These are phyloP conservation scores for Drosophila triauraria DNA, from an alignment of 1,140 invertebrate species.

Conservation along the genomic window DNA sequence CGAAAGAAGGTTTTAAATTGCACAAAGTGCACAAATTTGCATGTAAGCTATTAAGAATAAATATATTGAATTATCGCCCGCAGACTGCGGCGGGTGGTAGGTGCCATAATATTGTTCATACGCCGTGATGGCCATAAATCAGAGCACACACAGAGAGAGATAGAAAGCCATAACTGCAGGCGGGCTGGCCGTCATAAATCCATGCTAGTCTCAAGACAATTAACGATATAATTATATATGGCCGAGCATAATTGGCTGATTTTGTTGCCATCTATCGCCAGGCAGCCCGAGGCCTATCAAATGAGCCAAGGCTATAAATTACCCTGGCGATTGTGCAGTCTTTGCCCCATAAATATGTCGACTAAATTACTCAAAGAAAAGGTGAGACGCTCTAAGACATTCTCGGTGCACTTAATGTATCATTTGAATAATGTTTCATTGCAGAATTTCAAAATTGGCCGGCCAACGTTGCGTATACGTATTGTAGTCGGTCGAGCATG, in stretches of 20 bases:
- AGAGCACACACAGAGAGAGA: constrained; percentile 13
- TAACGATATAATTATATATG: constrained; percentile 61
- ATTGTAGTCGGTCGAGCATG: constrained; percentile 43
- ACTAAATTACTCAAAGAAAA: constrained; percentile 23
- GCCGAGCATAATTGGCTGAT: constrained; percentile 51
- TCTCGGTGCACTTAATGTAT: constrained; percentile 35
- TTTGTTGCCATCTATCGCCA: constrained; percentile 40
- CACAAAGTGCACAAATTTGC: constrained; percentile 46
- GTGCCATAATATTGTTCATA: constrained; percentile 10
- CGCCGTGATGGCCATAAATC: constrained; percentile 37
- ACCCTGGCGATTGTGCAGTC: constrained; percentile 24
- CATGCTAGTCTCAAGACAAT: constrained; percentile 48
- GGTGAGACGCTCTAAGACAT: constrained; percentile 29
- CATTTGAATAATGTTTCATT: constrained; percentile 5
- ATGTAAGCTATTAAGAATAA: constrained; percentile 46
- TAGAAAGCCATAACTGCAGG: constrained; percentile 27
- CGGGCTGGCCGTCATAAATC: constrained; percentile 48
- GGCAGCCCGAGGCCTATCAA: constrained; percentile 43
- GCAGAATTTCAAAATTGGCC: constrained; percentile 13
- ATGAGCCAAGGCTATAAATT: constrained; percentile 57
- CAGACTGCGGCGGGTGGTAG: background rate
- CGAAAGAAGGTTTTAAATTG: constrained; percentile 16
- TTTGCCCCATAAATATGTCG: constrained; percentile 26
- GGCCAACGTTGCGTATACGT: constrained; percentile 60
- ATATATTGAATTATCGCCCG: constrained; percentile 40